Percentiles rank a stretch among this genome's conserved stretches.
Evolutionary conservation across 2,113 vertebrate species (phyloP).

Genomic region (Ophthalmolycus amberensis): DNA sequence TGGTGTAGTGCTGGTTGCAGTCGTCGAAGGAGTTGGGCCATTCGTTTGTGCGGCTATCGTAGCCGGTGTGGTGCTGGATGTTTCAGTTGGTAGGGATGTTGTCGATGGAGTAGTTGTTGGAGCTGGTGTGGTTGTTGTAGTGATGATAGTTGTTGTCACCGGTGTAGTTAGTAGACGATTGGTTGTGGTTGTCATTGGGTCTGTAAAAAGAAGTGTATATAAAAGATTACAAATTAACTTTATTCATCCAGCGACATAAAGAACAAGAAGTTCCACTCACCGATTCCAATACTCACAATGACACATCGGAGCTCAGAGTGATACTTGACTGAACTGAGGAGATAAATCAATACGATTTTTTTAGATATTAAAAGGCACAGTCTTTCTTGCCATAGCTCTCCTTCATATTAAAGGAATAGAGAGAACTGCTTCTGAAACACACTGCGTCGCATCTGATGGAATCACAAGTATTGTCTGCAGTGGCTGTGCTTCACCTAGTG

Average conservation of each 20-base stretch:
- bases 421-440: too few species aligned
- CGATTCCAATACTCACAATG: conserved; percentile 4
- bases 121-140: not conserved
- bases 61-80: not conserved
- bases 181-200: not conserved
- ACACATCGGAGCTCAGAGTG: conserved; percentile 56
- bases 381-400: too few species aligned
- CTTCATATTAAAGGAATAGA: too few species aligned
- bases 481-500: too few species aligned
- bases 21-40: too few species aligned
- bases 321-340: not conserved
- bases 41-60: not conserved
- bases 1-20: too few species aligned
- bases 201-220: not conserved
- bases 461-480: too few species aligned
- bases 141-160: too few species aligned
- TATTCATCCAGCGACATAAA: not conserved
- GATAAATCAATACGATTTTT: not conserved
- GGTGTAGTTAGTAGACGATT: not conserved
- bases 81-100: not conserved
- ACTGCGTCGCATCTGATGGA: too few species aligned
- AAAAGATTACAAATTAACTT: not conserved
- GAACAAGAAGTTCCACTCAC: not conserved
- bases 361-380: too few species aligned
- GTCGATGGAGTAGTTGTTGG: not conserved